A percentile compares a stretch with the other conserved stretches of the same genome.
These are phyloP conservation scores for Melitaea athalia DNA, from an alignment of 2,888 invertebrate genomes.

Conservation along the genomic window DNA sequence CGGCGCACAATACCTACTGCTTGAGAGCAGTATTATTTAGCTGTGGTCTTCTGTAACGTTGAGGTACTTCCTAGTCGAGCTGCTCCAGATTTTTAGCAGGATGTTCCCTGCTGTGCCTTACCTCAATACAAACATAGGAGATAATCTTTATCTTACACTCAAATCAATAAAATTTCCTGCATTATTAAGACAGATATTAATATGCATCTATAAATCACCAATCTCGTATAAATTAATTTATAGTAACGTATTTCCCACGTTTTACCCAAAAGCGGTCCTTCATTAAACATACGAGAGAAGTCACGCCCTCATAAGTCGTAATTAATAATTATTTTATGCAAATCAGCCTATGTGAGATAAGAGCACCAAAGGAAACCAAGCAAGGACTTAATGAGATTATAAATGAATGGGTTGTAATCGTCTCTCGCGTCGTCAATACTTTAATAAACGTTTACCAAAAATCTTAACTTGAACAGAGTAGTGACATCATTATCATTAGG, in stretches of 20 bases:
- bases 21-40: too few relatives aligned
- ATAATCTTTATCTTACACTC: too few relatives aligned
- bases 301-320: constrained; percentile 50
- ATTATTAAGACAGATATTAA: too few relatives aligned
- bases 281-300: constrained; percentile 26
- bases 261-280: constrained; percentile 6
- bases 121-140: too few relatives aligned
- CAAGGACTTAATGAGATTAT: constrained; percentile 45
- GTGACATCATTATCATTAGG: neutral
- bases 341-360: constrained; percentile 51
- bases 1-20: too few relatives aligned
- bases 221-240: constrained; percentile 30
- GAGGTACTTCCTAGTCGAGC: too few relatives aligned
- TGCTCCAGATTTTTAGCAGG: too few relatives aligned
- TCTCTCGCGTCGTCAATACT: neutral
- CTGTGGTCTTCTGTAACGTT: too few relatives aligned
- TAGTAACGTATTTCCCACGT: neutral
- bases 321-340: constrained; percentile 71
- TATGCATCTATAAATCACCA: constrained; percentile 15
- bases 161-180: too few relatives aligned
- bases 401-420: constrained; percentile 32
- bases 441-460: neutral
- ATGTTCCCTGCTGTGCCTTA: too few relatives aligned
- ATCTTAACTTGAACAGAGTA: neutral
- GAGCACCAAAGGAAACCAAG: constrained; percentile 44